phyloP scores from a whole-genome alignment of 2,113 vertebrate species.

The Mellivora capensis region DNA sequence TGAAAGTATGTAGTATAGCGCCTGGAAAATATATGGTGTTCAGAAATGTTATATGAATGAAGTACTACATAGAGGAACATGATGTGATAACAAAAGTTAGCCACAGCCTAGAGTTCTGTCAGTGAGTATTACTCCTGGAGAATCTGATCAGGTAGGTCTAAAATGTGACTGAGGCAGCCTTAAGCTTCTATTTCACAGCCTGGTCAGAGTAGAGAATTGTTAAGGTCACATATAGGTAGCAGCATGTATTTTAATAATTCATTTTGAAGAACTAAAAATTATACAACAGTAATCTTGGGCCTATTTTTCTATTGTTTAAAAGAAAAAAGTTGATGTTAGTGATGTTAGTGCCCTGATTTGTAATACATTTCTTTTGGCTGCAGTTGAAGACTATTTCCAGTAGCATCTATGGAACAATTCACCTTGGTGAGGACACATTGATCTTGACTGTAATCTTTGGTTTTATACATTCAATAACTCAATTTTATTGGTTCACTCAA shows the following conservation, averaged over 20 bases:
- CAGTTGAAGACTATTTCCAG: constrained; percentile 13
- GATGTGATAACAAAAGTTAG: background rate
- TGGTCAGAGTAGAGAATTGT: background rate
- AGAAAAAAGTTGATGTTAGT: constrained; percentile 24
- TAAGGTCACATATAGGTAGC: background rate
- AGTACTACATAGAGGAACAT: background rate
- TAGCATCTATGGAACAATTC: background rate
- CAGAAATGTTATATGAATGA: background rate
- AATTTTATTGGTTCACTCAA: constrained; percentile 18
- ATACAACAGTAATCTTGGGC: constrained; percentile 17
- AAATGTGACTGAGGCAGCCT: background rate
- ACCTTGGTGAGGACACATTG: background rate
- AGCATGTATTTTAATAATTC: constrained; percentile 18
- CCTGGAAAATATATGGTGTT: background rate
- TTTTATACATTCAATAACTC: background rate
- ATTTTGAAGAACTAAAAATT: constrained; percentile 41
- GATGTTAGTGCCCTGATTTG: constrained; percentile 19
- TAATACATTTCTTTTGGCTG: background rate
- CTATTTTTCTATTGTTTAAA: constrained; percentile 22
- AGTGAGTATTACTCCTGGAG: background rate
- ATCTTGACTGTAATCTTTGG: background rate
- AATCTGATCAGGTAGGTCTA: constrained; percentile 6
- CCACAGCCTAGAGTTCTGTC: background rate
- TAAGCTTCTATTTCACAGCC: constrained; percentile 16
- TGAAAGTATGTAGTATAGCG: background rate